These are phyloP conservation scores for Pararge aegeria DNA, from an alignment of 1,140 invertebrate genomes.

Conservation along the genomic window DNA sequence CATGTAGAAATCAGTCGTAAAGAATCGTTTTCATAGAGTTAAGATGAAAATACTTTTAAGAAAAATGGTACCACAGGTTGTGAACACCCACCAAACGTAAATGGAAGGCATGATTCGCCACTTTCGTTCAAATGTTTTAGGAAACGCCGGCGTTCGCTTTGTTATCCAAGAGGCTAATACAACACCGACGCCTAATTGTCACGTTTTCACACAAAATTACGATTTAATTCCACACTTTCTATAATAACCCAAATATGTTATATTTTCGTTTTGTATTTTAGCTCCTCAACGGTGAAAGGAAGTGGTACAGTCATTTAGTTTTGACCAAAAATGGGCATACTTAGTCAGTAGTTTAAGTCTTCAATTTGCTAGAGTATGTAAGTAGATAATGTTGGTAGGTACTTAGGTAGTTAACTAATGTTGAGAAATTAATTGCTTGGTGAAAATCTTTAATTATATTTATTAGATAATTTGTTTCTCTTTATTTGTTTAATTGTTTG, in stretches of 20 bases:
- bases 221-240: conserved; percentile 67
- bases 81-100: conserved; percentile 37
- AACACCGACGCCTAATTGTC: conserved; percentile 58
- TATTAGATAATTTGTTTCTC: too few relatives aligned
- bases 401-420: too few relatives aligned
- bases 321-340: conserved; percentile 12
- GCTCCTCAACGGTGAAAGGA: conserved; percentile 49
- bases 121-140: conserved; percentile 70
- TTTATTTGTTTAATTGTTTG: too few relatives aligned
- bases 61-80: conserved; percentile 17
- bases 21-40: too few relatives aligned
- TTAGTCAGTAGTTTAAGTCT: neutral
- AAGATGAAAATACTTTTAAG: too few relatives aligned
- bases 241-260: conserved; percentile 56
- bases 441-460: too few relatives aligned
- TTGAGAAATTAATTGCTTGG: too few relatives aligned
- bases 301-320: conserved; percentile 18
- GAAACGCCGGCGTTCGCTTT: conserved; percentile 49
- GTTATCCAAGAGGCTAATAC: conserved; percentile 52
- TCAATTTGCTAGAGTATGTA: neutral
- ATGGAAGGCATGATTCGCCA: conserved; percentile 73
- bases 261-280: conserved; percentile 33
- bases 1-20: too few relatives aligned
- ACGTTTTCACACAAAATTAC: conserved; percentile 69
- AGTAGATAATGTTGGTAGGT: neutral